Conservation (phyloP, 2,113 vertebrate genomes). For the Amazona vittata region DNA sequence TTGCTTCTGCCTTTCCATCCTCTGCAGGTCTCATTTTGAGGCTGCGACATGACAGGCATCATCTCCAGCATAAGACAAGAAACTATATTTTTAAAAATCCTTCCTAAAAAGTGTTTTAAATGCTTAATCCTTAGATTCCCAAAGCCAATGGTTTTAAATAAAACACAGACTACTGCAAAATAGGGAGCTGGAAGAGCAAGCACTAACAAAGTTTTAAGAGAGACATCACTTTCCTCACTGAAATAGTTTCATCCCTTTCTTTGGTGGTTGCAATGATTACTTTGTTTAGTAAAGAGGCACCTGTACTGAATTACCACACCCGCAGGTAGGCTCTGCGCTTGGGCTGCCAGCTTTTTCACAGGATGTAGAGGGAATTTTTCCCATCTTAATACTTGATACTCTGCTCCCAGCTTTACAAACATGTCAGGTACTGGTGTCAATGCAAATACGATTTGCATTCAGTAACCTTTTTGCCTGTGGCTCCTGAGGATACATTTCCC, state of each 20-base stretch:
- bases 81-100: not conserved
- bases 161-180: not conserved
- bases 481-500: not conserved
- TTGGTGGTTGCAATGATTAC: not conserved
- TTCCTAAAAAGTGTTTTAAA: not conserved
- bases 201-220: not conserved
- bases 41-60: fast-evolving
- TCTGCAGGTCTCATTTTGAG: not conserved
- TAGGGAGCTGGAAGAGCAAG: not conserved
- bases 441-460: not conserved
- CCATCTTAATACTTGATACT: conserved; percentile 42
- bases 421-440: not conserved
- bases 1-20: not conserved
- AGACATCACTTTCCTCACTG: not conserved
- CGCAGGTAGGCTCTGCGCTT: not conserved
- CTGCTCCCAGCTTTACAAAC: conserved; percentile 20
- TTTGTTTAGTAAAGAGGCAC: not conserved
- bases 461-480: conserved; percentile 28
- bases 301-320: not conserved
- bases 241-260: not conserved
- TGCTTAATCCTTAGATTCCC: not conserved
- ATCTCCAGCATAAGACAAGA: not conserved
- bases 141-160: not conserved
- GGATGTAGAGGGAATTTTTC: conserved; percentile 13
- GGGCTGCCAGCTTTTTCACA: conserved; percentile 34